Evolutionary conservation across 2,113 vertebrate species (phyloP), one percentile per base, ranked within the genome.

Genomic region (Micronisus gabar): DNA sequence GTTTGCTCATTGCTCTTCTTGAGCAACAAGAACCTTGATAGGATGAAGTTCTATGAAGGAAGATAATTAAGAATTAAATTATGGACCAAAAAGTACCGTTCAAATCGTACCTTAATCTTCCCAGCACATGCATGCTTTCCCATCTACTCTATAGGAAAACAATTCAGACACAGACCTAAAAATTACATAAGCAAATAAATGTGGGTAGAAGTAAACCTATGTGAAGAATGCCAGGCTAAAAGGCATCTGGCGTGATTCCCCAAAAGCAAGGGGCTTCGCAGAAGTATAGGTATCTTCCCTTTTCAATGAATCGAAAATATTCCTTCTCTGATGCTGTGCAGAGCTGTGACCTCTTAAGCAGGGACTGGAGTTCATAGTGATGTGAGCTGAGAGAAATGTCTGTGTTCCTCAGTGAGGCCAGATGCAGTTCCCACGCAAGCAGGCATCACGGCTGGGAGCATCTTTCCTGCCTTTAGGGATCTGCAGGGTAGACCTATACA

Each of bases 361-460:
- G 9, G 23, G 13, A 17, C 25, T 43, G 30, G 14, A 86, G 20
- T 41, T 78, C 25, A 41, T 1, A 16, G 41, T 50, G 47, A 14
- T 15, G 26, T 36, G 73, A 41, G 25, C 38, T 71, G 55, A 62
- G 29, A 74, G 38, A 81, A 89, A 19, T 50, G 17, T 50, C 62
- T 81, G 15, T 74, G 6, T 65, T 81, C 34, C 27, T 67, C 52
- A 11, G 11, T 21, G 43, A 34, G 27, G 52, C 11, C 27, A 16
- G 23, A 79, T 40, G 17, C 26, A 65, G 38, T 36, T 7, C 30
- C 17, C n/a, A 25, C 59, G 32, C 19, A 38, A 66, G 25, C 8
- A 67, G 52, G 5, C 15, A 38, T 50, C 50, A 22, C 0, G 0
- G 3, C 6, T 27, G 38, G 47, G 34, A 67, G 25, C 53, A 68